Evolutionary conservation across 2,113 vertebrate genomes (phyloP).

Genomic region (Meriones unguiculatus): DNA sequence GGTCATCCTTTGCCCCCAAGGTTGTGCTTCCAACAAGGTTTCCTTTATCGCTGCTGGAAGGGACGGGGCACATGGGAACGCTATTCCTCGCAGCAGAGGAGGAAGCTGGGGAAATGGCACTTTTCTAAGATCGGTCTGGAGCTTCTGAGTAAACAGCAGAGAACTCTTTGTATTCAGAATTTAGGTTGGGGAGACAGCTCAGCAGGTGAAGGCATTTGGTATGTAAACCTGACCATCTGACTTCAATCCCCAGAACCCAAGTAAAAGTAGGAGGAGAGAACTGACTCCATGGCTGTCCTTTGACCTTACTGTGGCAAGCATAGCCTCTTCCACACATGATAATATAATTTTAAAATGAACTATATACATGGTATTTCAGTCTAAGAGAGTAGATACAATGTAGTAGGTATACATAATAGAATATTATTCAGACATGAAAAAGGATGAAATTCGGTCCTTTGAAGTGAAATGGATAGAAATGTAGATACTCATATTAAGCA

Average conservation of each 20-base stretch:
- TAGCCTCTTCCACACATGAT: background rate
- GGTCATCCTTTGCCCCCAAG: background rate
- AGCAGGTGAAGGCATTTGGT: background rate
- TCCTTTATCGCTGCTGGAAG: too few relatives aligned
- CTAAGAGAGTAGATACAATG: background rate
- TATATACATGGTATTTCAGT: background rate
- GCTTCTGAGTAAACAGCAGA: background rate
- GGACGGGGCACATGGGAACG: fast-evolving
- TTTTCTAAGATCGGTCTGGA: background rate
- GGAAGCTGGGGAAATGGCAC: background rate
- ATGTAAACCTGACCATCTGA: background rate
- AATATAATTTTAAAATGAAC: background rate
- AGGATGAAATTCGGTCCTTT: background rate
- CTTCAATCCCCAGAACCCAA: background rate
- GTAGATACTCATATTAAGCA: background rate
- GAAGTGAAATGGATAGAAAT: background rate
- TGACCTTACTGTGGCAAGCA: background rate
- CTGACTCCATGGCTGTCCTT: background rate
- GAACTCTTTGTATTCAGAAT: background rate
- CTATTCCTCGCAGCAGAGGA: background rate
- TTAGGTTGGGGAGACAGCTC: background rate
- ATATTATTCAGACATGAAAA: background rate
- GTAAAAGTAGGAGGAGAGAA: background rate
- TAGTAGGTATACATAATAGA: background rate
- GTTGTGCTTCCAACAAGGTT: too few relatives aligned